phyloP scores from a whole-genome alignment of 2,888 invertebrate genomes.

The Hirudinaria manillensis region DNA sequence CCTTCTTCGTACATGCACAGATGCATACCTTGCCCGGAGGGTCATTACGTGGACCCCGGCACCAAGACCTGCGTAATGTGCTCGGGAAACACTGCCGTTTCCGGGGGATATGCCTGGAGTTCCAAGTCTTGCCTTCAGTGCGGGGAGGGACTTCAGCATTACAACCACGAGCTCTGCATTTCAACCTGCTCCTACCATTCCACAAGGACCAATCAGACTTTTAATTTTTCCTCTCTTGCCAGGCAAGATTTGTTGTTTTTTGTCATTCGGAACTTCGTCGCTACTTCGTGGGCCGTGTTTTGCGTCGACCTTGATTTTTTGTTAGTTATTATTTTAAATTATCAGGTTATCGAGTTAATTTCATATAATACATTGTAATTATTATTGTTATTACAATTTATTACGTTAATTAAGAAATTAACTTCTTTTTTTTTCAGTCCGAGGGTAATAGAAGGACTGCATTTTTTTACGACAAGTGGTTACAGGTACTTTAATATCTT shows the following conservation, averaged over 20 bases:
- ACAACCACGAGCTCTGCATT: slow-evolving; percentile 54
- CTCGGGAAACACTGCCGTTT: slow-evolving; percentile 51
- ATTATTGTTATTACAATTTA: too few species aligned
- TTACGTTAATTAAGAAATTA: too few species aligned
- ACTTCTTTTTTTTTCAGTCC: slow-evolving; percentile 9
- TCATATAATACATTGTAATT: background rate
- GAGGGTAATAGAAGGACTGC: slow-evolving; percentile 40
- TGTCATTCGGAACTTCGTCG: background rate
- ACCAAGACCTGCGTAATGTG: slow-evolving; percentile 56
- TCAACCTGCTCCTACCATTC: slow-evolving; percentile 53
- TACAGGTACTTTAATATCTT: slow-evolving; percentile 59
- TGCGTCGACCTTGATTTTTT: background rate
- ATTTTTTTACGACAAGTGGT: slow-evolving; percentile 56
- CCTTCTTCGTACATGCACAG: slow-evolving; percentile 42
- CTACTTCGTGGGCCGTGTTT: background rate
- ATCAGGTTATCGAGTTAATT: background rate
- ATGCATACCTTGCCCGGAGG: slow-evolving; percentile 59
- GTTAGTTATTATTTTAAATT: background rate
- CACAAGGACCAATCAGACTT: slow-evolving; percentile 42
- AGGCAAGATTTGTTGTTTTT: slow-evolving; percentile 44
- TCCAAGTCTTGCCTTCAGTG: slow-evolving; percentile 56
- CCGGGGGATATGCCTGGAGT: slow-evolving; percentile 39
- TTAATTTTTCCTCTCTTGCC: slow-evolving; percentile 50
- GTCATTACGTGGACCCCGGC: slow-evolving; percentile 56
- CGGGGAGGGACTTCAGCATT: slow-evolving; percentile 55